Evolutionary conservation across 2,113 vertebrate genomes (phyloP), one percentile per base, ranked within the genome.

Genomic region (Jacana jacana): DNA sequence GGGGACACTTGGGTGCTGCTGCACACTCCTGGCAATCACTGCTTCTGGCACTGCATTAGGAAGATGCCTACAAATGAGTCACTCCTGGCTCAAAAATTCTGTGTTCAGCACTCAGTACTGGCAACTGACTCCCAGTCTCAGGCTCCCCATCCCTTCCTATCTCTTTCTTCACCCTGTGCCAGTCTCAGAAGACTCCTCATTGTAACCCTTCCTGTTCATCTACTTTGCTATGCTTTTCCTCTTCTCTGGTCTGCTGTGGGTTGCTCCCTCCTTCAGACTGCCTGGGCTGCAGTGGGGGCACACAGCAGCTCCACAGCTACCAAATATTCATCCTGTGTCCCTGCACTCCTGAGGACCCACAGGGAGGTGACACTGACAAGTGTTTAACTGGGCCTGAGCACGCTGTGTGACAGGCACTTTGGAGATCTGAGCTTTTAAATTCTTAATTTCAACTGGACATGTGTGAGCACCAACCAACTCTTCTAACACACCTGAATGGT

Each of bases 321-420:
- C 28, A 42, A 31, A 51, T 0, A 1, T 23, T 61, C 33, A 33
- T 30, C 46, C 24, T 31, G 58, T 14, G 9, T 35, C 0, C 0
- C 9, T 4, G 10, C 30, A 5, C 25, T 51, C 73, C 64, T n/a
- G 35, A 78, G 54, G 46, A 73, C 2, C 1, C 0, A 0, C 11
- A 24, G 2, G 6, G 61, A 91, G 35, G 24, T 37, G 42, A 54
- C 17, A 11, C 69, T 72, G 35, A 7, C 7, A 73, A 31, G 23
- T 20, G 20, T 52, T 89, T 37, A 61, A 44, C 4, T 35, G 51
- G 63, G 39, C 33, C 76, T 69, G 11, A 68, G 54, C 44, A 83
- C 17, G 28, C 33, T 28, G 33, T 2, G 5, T 37, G 33, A 28
- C 49, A 24, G 31, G 9, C 64, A 27, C 54, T 69, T 86, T 55